Base-by-base conservation (phyloP, 1,140 invertebrate genomes). In the Spodoptera frugiperda region DNA sequence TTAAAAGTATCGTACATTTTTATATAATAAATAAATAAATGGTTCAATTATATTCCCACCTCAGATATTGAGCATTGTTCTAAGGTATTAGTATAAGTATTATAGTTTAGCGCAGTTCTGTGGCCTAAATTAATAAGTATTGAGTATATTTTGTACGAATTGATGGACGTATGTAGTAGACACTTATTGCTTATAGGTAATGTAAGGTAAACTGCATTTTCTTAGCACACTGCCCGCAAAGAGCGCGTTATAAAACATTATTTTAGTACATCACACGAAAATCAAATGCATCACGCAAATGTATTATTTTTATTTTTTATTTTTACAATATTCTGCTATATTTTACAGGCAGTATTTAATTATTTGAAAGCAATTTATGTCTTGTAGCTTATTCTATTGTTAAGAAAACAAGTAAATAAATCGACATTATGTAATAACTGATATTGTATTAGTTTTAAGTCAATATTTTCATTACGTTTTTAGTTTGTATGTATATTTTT, bases 11-110 rank as follows among this genome's bases (percentile, higher is more conserved):
- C 44, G 44, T 33, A 51, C 48, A 48, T 65, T 53, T 39, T 68
- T 33, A 17, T 49, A 9, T 46, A 65, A 21, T 48, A 49, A 25
- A 21, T 48, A 49, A 25, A 19, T 17, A 25, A 39, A 51, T 55
- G 17, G 44, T 68, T 68, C 48, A 68, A 59, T 61, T 30, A 61
- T 73, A 73, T 73, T 73, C 71, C 71, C 71, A 59, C 71, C 71
- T 73, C 21, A 73, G 54, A 15, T 48, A 59, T 48, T 21, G 54
- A 73, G 55, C 55, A 46, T 59, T 25, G 55, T n/a, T 61, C 46
- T 72, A 67, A 48, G 61, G 17, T 67, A 67, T 48, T 61, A 44
- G 39, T 49, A 4, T 70, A 70, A 63, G 59, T 63, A 17, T 44
- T 25, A 57, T 6, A 6, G 30, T 44, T 44, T 54, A 17, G 25